phyloP scores from a whole-genome alignment of 2,113 vertebrate species.

The Brienomyrus brachyistius region DNA sequence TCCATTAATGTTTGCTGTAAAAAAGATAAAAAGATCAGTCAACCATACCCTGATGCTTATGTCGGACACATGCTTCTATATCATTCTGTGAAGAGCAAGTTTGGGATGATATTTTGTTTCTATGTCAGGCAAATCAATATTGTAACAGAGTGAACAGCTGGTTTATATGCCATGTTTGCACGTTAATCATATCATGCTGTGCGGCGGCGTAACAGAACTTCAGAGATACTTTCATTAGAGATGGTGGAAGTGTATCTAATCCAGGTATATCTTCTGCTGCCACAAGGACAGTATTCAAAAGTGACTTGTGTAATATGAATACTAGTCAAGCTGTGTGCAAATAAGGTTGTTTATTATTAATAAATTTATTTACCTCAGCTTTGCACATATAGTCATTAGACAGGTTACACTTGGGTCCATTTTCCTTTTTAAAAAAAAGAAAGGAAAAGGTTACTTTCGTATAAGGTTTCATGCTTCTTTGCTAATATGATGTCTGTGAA shows the following conservation, averaged over 20 bases:
- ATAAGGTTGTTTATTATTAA: background rate
- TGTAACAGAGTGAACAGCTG: background rate
- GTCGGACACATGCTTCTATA: background rate
- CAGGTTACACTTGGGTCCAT: constrained; percentile 50
- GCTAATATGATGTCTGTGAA: background rate
- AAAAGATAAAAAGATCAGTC: background rate
- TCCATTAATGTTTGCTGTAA: constrained; percentile 11
- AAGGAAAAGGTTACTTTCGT: background rate
- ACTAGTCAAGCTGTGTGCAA: background rate
- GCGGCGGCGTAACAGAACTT: background rate
- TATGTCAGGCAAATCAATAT: background rate
- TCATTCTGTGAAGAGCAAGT: background rate
- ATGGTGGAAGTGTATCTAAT: background rate
- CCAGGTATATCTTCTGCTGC: background rate
- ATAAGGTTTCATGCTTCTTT: background rate
- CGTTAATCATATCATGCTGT: background rate
- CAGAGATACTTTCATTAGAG: background rate
- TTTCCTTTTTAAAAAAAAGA: constrained; percentile 36
- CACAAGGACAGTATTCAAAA: background rate
- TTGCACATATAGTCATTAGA: constrained; percentile 44
- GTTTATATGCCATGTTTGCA: background rate
- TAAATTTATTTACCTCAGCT: constrained; percentile 38
- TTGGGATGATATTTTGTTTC: background rate
- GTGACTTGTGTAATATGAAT: background rate
- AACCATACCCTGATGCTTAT: background rate